phyloP scores from a whole-genome alignment of 2,113 vertebrate genomes.

The Todiramphus saurophagus region DNA sequence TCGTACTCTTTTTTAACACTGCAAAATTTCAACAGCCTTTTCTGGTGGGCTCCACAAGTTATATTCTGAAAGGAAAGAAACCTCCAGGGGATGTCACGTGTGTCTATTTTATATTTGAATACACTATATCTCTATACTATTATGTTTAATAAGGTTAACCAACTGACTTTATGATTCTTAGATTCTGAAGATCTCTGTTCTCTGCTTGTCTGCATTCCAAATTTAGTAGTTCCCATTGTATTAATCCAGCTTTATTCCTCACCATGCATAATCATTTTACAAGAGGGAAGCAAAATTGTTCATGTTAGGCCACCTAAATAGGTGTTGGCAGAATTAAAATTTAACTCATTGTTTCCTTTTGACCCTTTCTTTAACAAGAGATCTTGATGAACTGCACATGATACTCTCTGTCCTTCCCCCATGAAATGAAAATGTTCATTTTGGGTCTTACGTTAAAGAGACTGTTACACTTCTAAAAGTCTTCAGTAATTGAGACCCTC shows the following conservation, averaged over 20 bases:
- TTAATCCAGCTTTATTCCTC: not conserved
- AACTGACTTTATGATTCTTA: not conserved
- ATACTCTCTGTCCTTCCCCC: not conserved
- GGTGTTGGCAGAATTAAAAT: not conserved
- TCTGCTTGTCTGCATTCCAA: not conserved
- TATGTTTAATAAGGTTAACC: not conserved
- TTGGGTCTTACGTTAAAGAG: not conserved
- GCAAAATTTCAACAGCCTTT: not conserved
- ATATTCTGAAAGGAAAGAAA: not conserved
- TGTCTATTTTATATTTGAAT: not conserved
- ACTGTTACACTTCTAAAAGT: not conserved
- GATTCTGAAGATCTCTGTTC: not conserved
- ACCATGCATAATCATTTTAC: not conserved
- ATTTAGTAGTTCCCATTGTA: not conserved
- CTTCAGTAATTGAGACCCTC: not conserved
- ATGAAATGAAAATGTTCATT: not conserved
- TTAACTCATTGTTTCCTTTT: not conserved
- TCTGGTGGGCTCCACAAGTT: not conserved
- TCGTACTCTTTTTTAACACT: not conserved
- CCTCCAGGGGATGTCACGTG: not conserved
- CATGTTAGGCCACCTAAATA: not conserved
- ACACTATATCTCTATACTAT: not conserved
- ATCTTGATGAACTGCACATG: not conserved
- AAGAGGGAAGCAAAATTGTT: not conserved
- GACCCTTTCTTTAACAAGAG: not conserved